Evolutionary conservation across 2,113 vertebrate species (phyloP).

Genomic region (Tragelaphus strepsiceros): DNA sequence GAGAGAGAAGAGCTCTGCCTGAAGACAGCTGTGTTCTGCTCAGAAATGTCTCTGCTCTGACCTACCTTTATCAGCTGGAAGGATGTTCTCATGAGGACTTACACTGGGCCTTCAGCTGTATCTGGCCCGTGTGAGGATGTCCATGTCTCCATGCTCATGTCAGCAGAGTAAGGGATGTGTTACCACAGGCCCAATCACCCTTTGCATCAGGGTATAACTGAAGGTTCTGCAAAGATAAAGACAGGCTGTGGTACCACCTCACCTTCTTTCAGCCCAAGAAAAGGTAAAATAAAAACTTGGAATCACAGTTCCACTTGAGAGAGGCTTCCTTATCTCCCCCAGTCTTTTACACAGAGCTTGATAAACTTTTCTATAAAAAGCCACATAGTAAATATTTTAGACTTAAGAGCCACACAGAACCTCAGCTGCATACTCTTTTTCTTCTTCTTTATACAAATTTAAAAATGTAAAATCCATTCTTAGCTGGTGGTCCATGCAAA

Average conservation of each 20-base stretch:
- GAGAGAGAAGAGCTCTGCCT: neutral
- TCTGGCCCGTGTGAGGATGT: neutral
- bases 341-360: neutral
- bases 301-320: neutral
- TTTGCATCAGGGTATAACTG: neutral
- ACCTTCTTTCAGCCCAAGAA: neutral
- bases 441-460: neutral
- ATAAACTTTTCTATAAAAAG: neutral
- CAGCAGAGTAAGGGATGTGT: neutral
- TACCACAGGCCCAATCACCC: neutral
- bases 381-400: neutral
- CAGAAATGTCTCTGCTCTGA: neutral
- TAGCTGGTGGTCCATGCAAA: neutral
- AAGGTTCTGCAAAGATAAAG: neutral
- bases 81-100: neutral
- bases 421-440: neutral
- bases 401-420: neutral
- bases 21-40: neutral
- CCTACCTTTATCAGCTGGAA: neutral
- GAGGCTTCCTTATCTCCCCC: neutral
- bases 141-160: neutral
- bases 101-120: neutral
- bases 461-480: conserved; percentile 14
- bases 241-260: neutral
- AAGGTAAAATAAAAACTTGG: neutral